A percentile compares a stretch with the other conserved stretches of the same genome.
Conservation (phyloP, 2,797 vertebrate species). For the Dallia pectoralis region DNA sequence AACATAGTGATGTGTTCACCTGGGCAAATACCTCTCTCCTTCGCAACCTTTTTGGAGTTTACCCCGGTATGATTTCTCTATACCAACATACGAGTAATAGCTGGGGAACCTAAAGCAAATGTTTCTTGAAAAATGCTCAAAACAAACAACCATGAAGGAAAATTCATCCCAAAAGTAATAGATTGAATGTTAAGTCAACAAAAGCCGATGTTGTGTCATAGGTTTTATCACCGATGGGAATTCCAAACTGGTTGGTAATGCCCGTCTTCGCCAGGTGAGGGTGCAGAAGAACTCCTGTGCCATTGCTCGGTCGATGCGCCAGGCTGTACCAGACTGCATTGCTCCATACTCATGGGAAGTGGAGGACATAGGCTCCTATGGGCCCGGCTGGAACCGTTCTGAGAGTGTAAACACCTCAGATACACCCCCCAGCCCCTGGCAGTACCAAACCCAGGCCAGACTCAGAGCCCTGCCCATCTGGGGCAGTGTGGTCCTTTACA, state of each 20-base stretch:
- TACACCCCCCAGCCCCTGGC: conserved; percentile 72
- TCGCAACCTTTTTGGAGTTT: conserved; percentile 81
- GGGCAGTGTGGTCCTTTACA: conserved; percentile 84
- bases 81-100: too few species aligned
- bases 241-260: conserved; percentile 88
- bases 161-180: too few species aligned
- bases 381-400: conserved; percentile 78
- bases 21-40: conserved; percentile 89
- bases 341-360: conserved; percentile 81
- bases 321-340: conserved; percentile 69
- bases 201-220: conserved; percentile 45
- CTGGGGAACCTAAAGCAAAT: too few species aligned
- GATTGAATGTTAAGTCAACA: too few species aligned
- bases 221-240: conserved; percentile 97
- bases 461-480: conserved; percentile 79
- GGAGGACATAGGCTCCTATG: conserved; percentile 82
- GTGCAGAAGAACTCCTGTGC: conserved; percentile 80
- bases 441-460: conserved; percentile 82
- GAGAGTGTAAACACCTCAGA: conserved; percentile 53
- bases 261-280: conserved; percentile 89
- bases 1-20: conserved; percentile 81
- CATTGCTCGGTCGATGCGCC: conserved; percentile 66
- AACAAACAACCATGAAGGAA: too few species aligned
- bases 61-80: conserved; percentile 76
- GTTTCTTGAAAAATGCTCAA: too few species aligned